Conservation (phyloP, 2,113 vertebrate species). For the Clarias batrachus region DNA sequence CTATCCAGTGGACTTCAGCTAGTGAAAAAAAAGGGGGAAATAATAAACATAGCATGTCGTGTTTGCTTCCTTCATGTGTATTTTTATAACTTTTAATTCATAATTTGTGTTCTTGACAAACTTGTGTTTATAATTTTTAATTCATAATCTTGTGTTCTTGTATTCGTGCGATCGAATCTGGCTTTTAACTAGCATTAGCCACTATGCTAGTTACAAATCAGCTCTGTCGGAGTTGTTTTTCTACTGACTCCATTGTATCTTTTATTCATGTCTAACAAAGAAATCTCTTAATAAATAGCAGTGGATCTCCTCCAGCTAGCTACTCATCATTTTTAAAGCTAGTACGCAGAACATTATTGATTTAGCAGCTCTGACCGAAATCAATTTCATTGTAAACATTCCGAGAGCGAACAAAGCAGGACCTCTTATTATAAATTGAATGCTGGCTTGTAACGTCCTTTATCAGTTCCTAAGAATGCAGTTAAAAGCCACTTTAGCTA, state of each 20-base stretch:
- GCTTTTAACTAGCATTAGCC: constrained; percentile 1
- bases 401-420: background rate
- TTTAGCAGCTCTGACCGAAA: background rate
- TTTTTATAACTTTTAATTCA: background rate
- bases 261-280: background rate
- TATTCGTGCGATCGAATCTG: background rate
- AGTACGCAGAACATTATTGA: background rate
- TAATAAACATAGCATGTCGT: background rate
- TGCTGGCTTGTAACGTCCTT: background rate
- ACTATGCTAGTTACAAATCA: background rate
- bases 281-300: background rate
- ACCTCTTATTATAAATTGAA: background rate
- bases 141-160: background rate
- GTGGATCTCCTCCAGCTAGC: background rate
- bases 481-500: constrained; percentile 11
- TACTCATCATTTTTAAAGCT: background rate
- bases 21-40: background rate
- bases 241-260: background rate
- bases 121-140: background rate
- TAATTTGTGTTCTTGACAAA: background rate
- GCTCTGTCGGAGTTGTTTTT: background rate
- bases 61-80: background rate
- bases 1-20: background rate
- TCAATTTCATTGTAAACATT: constrained; percentile 11
- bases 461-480: background rate